Evolutionary conservation across 2,888 invertebrate species (phyloP), one percentile per base, ranked within the genome.

Genomic region (Stratiomys singularior): DNA sequence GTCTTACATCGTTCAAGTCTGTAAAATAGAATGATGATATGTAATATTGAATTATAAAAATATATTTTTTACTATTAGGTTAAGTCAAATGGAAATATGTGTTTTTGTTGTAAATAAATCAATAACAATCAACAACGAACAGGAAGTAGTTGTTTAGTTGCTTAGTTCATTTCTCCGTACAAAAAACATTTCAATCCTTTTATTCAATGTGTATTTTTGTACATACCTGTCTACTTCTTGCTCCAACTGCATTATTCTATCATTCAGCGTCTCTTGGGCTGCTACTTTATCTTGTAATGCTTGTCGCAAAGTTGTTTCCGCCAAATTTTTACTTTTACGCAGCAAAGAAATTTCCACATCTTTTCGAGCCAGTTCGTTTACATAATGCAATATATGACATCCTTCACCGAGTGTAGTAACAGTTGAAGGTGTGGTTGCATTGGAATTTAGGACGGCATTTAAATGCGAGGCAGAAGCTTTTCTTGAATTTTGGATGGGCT

Each of bases 381-480:
- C 93, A 83, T 94, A 95, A 86, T 95, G 94, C 47, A 96, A 84
- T 89, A 95, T 92, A 80, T 93, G 93, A 47, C 93, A 92, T 81
- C 92, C 92, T 44, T 92, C 91, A n/a, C 88, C 85, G 11, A 89
- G 78, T 52, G 86, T 52, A 25, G 67, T 37, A 21, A 30, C 23
- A 4, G 78, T 9, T 5, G 37, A 46, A n/a, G 60, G 83, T 13
- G 83, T 82, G 46, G 79, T 80, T 74, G 76, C 80, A 23, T 46
- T 46, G 15, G n/a, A 83, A 84, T 63, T 78, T 52, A 79, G 52
- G 2, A 77, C 71, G 4, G 47, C 66, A 60, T 80, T 81, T 21
- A 81, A 76, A 37, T 81, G 80, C 11, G 67, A 66, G 23, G n/a
- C 52, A 52, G 7, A 77, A 78, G 5, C 76, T 47, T 63, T 47